Percentiles rank a stretch among this genome's conserved stretches.
phyloP scores from a whole-genome alignment of 2,888 invertebrate genomes.

The Masnerella sp. region DNA sequence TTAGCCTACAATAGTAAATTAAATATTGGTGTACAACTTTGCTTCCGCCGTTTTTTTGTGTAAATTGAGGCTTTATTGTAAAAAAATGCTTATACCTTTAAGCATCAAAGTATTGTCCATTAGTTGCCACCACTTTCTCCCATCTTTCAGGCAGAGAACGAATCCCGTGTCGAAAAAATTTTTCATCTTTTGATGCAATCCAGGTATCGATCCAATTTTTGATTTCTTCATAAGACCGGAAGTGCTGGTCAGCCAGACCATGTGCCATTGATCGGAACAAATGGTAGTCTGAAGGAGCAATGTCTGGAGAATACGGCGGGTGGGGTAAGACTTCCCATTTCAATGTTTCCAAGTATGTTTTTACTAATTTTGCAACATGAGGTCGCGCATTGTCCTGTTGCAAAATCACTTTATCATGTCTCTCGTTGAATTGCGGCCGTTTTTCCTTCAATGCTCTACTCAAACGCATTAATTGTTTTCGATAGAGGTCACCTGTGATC shows the following conservation, averaged over 20 bases:
- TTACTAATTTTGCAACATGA: not conserved
- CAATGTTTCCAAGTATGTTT: not conserved
- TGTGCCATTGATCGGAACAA: conserved; percentile 2
- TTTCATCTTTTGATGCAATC: not conserved
- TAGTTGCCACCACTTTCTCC: not conserved
- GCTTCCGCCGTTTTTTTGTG: not conserved
- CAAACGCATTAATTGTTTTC: not conserved
- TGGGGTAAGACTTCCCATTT: conserved; percentile 6
- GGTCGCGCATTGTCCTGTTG: not conserved
- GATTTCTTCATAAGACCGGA: not conserved
- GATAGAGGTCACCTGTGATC: not conserved
- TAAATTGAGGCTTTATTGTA: not conserved
- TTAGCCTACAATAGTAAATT: too few relatives aligned
- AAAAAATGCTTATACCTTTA: not conserved
- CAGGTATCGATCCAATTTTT: conserved; percentile 1
- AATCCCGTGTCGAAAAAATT: not conserved
- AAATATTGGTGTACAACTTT: conserved; percentile 5
- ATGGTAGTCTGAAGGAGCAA: not conserved
- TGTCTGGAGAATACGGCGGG: conserved; percentile 1
- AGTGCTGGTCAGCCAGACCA: not conserved
- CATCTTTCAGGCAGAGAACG: not conserved
- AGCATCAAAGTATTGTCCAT: not conserved
- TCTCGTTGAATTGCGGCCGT: not conserved
- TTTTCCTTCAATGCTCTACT: conserved; percentile 1
- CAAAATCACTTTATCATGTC: not conserved